A percentile compares a stretch with the other conserved stretches of the same genome.
Evolutionary conservation across 2,888 invertebrate species (phyloP).

Genomic region (Drosophila sordidapex): DNA sequence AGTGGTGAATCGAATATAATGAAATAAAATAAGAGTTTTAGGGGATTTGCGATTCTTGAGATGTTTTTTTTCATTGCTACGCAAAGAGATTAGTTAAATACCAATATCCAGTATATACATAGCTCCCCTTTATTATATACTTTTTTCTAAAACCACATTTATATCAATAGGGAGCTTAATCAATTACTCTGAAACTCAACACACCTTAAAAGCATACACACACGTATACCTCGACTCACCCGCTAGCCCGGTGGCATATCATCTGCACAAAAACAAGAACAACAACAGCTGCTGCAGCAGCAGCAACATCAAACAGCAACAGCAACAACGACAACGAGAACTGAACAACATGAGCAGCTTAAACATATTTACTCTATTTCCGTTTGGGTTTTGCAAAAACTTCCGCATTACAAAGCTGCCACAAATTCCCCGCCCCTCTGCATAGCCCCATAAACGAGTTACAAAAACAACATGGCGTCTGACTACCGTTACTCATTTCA

Average conservation of each 20-base stretch:
- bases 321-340: conserved; percentile 28
- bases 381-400: conserved; percentile 79
- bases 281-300: neutral
- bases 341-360: conserved; percentile 62
- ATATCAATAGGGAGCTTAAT: conserved; percentile 43
- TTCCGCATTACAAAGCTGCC: conserved; percentile 80
- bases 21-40: no score
- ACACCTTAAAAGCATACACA: conserved; percentile 9
- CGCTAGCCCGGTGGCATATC: conserved; percentile 17
- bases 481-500: conserved; percentile 58
- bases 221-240: neutral
- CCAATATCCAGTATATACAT: neutral
- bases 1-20: neutral
- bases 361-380: conserved; percentile 80
- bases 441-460: conserved; percentile 2
- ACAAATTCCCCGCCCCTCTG: conserved; percentile 66
- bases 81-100: neutral
- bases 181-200: conserved; percentile 48
- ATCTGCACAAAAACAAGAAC: conserved; percentile 18
- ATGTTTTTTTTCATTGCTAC: neutral
- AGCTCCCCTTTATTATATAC: neutral
- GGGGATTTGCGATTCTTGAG: neutral
- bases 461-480: conserved; percentile 50
- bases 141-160: conserved; percentile 1
- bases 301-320: conserved; percentile 1